Conservation (phyloP, 2,888 invertebrate species). For the Sinodicranocentrus sp. region DNA sequence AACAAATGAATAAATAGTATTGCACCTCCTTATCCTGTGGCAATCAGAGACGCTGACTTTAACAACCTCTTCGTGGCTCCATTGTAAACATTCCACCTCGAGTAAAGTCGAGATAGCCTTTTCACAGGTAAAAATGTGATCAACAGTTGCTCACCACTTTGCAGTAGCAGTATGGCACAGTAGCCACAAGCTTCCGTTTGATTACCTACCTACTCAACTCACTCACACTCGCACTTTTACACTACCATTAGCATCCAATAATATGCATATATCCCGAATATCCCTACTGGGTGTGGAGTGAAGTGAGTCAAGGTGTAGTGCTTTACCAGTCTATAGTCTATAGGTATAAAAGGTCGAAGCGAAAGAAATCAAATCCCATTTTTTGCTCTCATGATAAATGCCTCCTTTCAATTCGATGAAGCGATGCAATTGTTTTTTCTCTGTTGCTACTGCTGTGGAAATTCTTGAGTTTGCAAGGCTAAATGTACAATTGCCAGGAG, state of each 20-base stretch:
- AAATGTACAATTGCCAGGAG: neutral
- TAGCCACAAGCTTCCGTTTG: constrained; percentile 69
- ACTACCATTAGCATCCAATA: too few species aligned
- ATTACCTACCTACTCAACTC: constrained; percentile 63
- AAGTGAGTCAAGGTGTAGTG: neutral
- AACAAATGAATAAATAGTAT: constrained; percentile 64
- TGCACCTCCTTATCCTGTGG: constrained; percentile 65
- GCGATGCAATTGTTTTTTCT: constrained; percentile 50
- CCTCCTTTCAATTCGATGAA: constrained; percentile 47
- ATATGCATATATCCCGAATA: too few species aligned
- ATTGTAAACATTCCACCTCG: constrained; percentile 18
- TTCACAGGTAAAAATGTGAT: constrained; percentile 50
- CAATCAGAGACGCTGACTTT: constrained; percentile 55
- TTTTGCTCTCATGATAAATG: constrained; percentile 52
- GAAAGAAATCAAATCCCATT: constrained; percentile 58
- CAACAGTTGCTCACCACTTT: constrained; percentile 56
- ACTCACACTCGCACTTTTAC: neutral
- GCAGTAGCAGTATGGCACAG: constrained; percentile 60
- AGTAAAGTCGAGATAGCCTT: constrained; percentile 30
- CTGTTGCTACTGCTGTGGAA: constrained; percentile 5
- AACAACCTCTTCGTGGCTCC: constrained; percentile 55
- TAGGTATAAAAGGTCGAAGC: constrained; percentile 50
- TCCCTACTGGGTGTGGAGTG: neutral
- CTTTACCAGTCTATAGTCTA: constrained; percentile 32
- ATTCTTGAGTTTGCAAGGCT: neutral